Conservation (phyloP, 2,797 vertebrate genomes). For the Epinephelus coioides region DNA sequence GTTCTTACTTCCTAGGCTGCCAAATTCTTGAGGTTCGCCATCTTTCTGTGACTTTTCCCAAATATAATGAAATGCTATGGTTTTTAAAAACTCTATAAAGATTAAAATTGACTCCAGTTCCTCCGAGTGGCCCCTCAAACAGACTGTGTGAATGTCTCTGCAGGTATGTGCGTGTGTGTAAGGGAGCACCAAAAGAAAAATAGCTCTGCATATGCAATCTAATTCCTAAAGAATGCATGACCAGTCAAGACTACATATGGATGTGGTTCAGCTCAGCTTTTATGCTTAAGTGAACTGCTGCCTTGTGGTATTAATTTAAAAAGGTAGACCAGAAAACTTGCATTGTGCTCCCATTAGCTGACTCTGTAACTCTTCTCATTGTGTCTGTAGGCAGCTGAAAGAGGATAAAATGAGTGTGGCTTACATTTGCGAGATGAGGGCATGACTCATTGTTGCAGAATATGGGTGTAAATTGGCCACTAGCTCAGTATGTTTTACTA, state of each 20-base stretch:
- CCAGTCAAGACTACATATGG: slow-evolving; percentile 41
- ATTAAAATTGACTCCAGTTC: slow-evolving; percentile 9
- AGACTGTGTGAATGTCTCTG: slow-evolving; percentile 13
- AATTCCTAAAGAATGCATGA: slow-evolving; percentile 62
- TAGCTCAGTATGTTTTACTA: slow-evolving; percentile 25
- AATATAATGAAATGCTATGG: not conserved
- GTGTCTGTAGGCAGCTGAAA: slow-evolving; percentile 46
- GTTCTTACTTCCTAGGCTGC: not conserved
- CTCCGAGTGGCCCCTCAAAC: not conserved
- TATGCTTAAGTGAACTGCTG: slow-evolving; percentile 42
- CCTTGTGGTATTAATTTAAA: slow-evolving; percentile 61
- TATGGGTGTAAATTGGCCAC: slow-evolving; percentile 49
- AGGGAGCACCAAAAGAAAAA: slow-evolving; percentile 10
- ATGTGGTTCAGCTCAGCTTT: slow-evolving; percentile 48
- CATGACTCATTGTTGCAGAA: slow-evolving; percentile 36
- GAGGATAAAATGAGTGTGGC: slow-evolving; percentile 23
- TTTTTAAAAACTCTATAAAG: slow-evolving; percentile 18
- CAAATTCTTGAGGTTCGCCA: not conserved
- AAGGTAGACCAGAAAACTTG: slow-evolving; percentile 41
- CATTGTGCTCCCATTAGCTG: slow-evolving; percentile 49
- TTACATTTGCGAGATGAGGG: slow-evolving; percentile 32
- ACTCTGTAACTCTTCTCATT: slow-evolving; percentile 40
- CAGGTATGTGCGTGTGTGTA: not conserved
- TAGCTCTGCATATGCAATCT: slow-evolving; percentile 25
- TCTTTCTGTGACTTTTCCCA: not conserved